A percentile compares a stretch with the other conserved stretches of the same genome.
phyloP scores from a whole-genome alignment of 2,888 invertebrate genomes.

The Drosophila vallismaia region DNA sequence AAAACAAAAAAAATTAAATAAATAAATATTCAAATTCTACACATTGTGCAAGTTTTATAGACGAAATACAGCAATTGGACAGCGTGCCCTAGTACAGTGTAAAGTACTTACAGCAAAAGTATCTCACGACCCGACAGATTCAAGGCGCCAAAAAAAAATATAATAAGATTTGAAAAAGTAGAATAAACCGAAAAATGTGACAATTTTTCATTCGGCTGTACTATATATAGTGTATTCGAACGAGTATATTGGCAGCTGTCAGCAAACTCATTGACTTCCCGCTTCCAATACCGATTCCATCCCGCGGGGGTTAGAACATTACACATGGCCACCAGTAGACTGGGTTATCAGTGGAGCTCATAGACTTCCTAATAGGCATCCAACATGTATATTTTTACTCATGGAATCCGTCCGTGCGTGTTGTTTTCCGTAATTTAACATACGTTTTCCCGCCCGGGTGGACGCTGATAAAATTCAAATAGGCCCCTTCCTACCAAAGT shows the following conservation, averaged over 20 bases:
- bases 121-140: conserved; percentile 13
- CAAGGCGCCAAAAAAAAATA: conserved; percentile 62
- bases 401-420: conserved; percentile 55
- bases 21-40: conserved; percentile 71
- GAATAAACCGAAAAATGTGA: conserved; percentile 32
- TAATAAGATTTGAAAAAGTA: conserved; percentile 34
- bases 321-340: conserved; percentile 38
- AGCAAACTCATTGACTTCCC: conserved; percentile 4
- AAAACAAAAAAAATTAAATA: conserved; percentile 19
- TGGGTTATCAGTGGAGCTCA: conserved; percentile 53
- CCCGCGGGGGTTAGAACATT: conserved; percentile 38
- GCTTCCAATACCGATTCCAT: conserved; percentile 15
- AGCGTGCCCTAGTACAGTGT: conserved; percentile 35
- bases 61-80: conserved; percentile 23
- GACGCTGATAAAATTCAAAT: conserved; percentile 70
- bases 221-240: not conserved
- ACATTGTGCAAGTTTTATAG: conserved; percentile 61
- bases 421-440: conserved; percentile 44
- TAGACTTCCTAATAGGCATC: conserved; percentile 73
- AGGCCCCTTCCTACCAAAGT: conserved; percentile 13
- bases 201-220: conserved; percentile 40
- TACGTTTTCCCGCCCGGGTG: conserved; percentile 32
- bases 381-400: conserved; percentile 47
- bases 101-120: conserved; percentile 52
- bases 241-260: conserved; percentile 15